Base-by-base conservation (phyloP, 2,888 invertebrate genomes). In the Tethea ocularis region DNA sequence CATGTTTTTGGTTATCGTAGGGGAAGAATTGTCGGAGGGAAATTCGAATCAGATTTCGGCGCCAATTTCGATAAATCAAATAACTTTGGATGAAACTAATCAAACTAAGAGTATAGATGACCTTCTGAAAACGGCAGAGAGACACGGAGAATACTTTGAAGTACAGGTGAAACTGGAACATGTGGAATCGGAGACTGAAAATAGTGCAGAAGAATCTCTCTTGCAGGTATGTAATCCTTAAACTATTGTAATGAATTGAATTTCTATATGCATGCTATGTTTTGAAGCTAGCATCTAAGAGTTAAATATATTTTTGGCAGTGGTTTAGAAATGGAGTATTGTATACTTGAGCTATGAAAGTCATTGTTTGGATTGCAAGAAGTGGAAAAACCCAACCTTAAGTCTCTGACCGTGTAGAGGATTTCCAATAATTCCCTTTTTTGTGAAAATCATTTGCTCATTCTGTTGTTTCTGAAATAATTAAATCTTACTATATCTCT, bases 1-100 rank as follows among this genome's bases (percentile, higher is more conserved):
- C 52, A 74, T 78, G 67, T 66, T 80, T 64, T 66, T 85, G 59
- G 74, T 86, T 55, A 79, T 84, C 52, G 65, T 82, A 17, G 80
- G 70, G 5, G 78, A 84, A 53, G 70, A 71, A 29, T 57, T 62
- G 38, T 60, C 62, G 36, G 61, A 58, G 22, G 17, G n/a, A n/a
- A 64, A 10, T 22, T 75, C 75, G 76, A 74, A 75, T 51, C 33
- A 78, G 38, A 66, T 68, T 59, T 68, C 62, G 58, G 56, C 51
- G 26, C 71, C 66, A 55, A 58, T 65, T 26, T 24, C 68, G 57
- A 67, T 70, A 41, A 82, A 82, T 69, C 53, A 72, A 22, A 79
- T 84, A 64, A 57, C 60, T 15, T 51, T 68, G 8, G 73, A 77
- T 23, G 67, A 75, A 15, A 59, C 67, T n/a, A 74, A 75, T n/a